Percentiles rank a stretch among this genome's conserved stretches.
Evolutionary conservation across 2,888 invertebrate species (phyloP).

Genomic region (Apocheima hispidaria): DNA sequence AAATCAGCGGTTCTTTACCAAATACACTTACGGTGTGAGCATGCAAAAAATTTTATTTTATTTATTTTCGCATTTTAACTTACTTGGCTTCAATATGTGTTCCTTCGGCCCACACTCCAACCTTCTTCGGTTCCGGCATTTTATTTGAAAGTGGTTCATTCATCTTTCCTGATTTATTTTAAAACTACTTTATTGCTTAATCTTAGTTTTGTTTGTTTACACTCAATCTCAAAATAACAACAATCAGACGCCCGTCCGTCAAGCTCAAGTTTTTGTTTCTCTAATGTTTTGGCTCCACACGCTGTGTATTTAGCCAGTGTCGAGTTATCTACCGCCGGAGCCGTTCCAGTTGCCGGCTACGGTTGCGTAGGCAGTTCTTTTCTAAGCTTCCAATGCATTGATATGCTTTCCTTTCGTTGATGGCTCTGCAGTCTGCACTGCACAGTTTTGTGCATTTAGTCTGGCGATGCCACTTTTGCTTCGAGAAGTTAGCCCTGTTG

Average conservation of each 20-base stretch:
- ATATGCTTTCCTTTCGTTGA: background rate
- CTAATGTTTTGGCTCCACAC: no score
- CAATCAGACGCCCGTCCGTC: no score
- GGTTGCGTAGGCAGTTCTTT: no score
- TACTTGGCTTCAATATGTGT: constrained; percentile 78
- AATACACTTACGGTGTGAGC: no score
- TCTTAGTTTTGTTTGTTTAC: background rate
- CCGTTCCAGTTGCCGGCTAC: no score
- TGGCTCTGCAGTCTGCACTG: background rate
- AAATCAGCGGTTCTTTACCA: no score
- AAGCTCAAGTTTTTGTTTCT: no score
- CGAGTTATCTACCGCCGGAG: no score
- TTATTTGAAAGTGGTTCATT: constrained; percentile 63
- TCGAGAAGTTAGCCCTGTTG: no score
- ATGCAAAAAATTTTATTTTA: no score
- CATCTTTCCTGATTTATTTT: constrained; percentile 50
- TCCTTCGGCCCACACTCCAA: constrained; percentile 81
- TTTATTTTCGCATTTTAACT: constrained; percentile 24
- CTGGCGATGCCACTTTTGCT: background rate
- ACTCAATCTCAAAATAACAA: background rate
- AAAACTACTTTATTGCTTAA: background rate
- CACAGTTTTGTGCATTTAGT: background rate
- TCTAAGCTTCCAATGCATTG: background rate
- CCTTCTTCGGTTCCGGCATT: constrained; percentile 75
- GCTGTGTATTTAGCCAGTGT: no score